A percentile compares a stretch with the other conserved stretches of the same genome.
phyloP scores from a whole-genome alignment of 2,797 vertebrate genomes.

The Ctenochaetus hawaiiensis region DNA sequence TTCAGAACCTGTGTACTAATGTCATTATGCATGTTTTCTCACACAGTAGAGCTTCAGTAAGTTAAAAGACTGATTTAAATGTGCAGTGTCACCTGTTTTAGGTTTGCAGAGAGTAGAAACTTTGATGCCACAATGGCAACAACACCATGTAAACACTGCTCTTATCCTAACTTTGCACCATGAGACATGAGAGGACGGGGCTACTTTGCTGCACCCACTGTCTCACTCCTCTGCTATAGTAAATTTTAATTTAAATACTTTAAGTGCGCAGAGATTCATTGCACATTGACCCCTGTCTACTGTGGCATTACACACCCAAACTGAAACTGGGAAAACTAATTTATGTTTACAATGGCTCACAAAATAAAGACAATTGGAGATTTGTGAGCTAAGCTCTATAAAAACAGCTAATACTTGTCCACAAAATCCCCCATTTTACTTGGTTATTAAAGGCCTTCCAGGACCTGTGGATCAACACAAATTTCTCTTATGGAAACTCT shows the following conservation, averaged over 20 bases:
- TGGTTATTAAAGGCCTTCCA: no score
- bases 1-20: no score
- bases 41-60: not conserved
- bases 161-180: not conserved
- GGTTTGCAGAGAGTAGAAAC: not conserved
- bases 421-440: no score
- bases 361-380: no score
- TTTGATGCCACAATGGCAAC: not conserved
- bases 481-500: no score
- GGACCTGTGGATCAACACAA: no score
- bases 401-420: no score
- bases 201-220: not conserved
- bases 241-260: no score
- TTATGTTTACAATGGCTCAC: not conserved
- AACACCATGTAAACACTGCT: not conserved
- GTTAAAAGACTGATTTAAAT: conserved; percentile 12
- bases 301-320: not conserved
- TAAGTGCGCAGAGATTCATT: not conserved
- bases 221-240: not conserved
- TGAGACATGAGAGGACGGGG: not conserved
- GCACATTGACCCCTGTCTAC: not conserved
- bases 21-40: conserved; percentile 3
- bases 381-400: no score
- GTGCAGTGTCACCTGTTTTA: no score
- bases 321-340: not conserved